These are phyloP conservation scores for Numenius phaeopus DNA, from an alignment of 2,797 vertebrate genomes.

Conservation along the genomic window DNA sequence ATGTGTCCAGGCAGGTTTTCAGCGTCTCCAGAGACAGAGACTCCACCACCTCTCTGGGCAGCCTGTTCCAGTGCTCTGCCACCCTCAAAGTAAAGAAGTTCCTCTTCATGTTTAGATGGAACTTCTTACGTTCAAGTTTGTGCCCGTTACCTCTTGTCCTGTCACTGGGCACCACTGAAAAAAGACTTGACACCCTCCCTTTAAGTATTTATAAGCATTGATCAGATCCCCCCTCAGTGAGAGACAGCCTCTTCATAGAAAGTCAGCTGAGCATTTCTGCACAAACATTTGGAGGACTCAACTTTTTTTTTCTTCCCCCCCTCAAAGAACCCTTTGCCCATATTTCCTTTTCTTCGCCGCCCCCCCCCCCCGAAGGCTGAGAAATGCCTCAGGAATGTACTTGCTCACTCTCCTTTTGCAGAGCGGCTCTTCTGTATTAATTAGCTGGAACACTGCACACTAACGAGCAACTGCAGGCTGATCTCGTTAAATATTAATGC, in stretches of 20 bases:
- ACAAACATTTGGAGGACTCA: neutral
- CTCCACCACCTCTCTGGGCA: too few species aligned
- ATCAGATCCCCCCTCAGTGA: neutral
- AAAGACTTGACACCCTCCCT: too few species aligned
- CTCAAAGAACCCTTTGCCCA: neutral
- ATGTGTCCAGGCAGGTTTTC: too few species aligned
- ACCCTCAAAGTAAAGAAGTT: too few species aligned
- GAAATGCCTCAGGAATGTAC: constrained; percentile 48
- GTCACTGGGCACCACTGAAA: too few species aligned
- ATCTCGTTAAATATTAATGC: constrained; percentile 77
- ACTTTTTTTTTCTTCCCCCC: neutral
- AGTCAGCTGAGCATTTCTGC: neutral
- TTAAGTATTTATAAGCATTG: too few species aligned
- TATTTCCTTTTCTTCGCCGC: neutral
- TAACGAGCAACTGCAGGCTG: constrained; percentile 68
- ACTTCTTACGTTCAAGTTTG: too few species aligned
- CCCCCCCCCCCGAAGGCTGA: neutral
- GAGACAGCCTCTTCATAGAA: neutral
- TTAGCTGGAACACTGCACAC: constrained; percentile 63
- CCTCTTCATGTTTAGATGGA: too few species aligned
- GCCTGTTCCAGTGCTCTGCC: too few species aligned
- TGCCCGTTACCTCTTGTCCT: too few species aligned
- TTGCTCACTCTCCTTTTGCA: constrained; percentile 25
- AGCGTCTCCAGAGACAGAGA: too few species aligned
- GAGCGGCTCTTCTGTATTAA: constrained; percentile 62